These are phyloP conservation scores for Acrossocheilus wenchowensis DNA, from an alignment of 2,797 vertebrate genomes.

Conservation along the genomic window DNA sequence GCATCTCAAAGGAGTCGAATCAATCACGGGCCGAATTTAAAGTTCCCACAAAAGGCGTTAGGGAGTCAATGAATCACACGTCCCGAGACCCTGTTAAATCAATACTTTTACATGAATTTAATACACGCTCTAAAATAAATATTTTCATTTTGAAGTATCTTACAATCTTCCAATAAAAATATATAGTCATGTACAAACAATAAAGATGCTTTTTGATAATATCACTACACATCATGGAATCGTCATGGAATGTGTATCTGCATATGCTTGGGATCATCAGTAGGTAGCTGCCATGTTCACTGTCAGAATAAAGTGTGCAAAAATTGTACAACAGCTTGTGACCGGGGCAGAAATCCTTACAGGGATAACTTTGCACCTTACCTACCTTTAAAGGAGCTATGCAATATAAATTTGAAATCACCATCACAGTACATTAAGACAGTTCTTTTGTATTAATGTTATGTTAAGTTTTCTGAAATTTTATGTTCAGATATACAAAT, in stretches of 20 bases:
- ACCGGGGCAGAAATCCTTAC: neutral
- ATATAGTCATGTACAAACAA: conserved; percentile 47
- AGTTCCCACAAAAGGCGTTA: conserved; percentile 50
- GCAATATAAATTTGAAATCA: neutral
- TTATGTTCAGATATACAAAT: neutral
- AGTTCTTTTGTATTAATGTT: neutral
- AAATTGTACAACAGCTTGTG: neutral
- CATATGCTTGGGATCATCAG: conserved; percentile 16
- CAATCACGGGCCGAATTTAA: conserved; percentile 58
- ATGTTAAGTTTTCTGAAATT: neutral
- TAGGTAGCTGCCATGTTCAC: conserved; percentile 40
- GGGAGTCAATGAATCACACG: conserved; percentile 12
- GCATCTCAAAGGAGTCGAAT: conserved; percentile 55
- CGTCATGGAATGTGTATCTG: conserved; percentile 3
- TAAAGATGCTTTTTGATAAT: conserved; percentile 31
- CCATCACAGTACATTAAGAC: neutral
- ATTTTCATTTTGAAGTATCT: conserved; percentile 87
- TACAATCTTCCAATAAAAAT: conserved; percentile 85
- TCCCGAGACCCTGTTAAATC: conserved; percentile 46
- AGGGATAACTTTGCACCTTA: neutral
- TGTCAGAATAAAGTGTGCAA: neutral
- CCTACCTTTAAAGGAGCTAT: neutral
- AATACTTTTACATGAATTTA: conserved; percentile 85
- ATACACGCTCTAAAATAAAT: conserved; percentile 97
- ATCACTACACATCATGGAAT: neutral